Conservation (phyloP, 2,888 invertebrate species). For the Drosophila histrio region DNA sequence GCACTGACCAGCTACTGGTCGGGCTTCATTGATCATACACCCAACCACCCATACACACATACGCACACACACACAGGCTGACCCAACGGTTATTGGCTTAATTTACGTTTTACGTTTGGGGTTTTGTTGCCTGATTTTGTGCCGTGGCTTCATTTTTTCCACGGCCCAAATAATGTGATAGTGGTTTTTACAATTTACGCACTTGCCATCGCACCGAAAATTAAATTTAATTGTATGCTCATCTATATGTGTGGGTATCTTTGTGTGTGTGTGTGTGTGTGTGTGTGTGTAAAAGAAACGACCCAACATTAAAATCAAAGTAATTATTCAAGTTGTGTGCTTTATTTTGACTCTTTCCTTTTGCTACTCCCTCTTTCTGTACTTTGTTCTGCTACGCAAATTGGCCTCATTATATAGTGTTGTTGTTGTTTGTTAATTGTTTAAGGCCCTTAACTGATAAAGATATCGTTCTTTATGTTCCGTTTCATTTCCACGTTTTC, state of each 20-base stretch:
- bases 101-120: conserved; percentile 71
- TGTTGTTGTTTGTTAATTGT: conserved; percentile 70
- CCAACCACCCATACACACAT: conserved; percentile 14
- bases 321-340: conserved; percentile 71
- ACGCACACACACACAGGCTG: background rate
- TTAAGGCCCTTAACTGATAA: conserved; percentile 60
- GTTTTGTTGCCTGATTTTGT: conserved; percentile 52
- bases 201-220: conserved; percentile 69
- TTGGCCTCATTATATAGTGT: conserved; percentile 65
- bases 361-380: conserved; percentile 9
- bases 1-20: conserved; percentile 33
- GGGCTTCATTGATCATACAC: conserved; percentile 65
- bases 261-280: conserved; percentile 17
- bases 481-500: conserved; percentile 6
- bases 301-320: conserved; percentile 71
- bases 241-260: conserved; percentile 6
- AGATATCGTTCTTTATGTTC: conserved; percentile 49
- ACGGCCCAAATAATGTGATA: conserved; percentile 72
- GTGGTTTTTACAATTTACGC: conserved; percentile 77
- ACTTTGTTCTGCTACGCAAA: conserved; percentile 45
- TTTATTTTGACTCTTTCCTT: background rate
- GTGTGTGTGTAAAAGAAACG: conserved; percentile 6
- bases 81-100: conserved; percentile 67
- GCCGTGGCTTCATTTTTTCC: conserved; percentile 33
- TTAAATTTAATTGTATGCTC: conserved; percentile 71